These are phyloP conservation scores for Trissonchulus sp. DNA, from an alignment of 2,888 invertebrate genomes.

Conservation along the genomic window DNA sequence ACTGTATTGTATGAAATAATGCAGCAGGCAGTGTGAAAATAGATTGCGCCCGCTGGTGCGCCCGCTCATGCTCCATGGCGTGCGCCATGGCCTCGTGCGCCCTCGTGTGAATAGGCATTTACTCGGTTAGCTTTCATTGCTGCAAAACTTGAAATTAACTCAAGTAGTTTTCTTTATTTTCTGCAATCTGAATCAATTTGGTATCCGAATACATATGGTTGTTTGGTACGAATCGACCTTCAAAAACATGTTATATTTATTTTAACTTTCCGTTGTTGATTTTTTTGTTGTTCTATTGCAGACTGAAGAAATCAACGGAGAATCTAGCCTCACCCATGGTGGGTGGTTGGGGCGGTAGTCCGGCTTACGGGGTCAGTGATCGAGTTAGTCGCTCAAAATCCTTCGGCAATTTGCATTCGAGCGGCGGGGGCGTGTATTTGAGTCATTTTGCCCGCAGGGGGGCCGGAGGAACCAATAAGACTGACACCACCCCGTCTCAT, in stretches of 20 bases:
- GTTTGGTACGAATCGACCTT: too few relatives aligned
- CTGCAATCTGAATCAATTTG: too few relatives aligned
- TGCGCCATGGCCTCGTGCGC: too few relatives aligned
- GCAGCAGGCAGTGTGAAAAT: too few relatives aligned
- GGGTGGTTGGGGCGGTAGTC: neutral
- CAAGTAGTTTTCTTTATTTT: too few relatives aligned
- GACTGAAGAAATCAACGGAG: constrained; percentile 30
- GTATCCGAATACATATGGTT: too few relatives aligned
- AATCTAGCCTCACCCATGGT: constrained; percentile 11
- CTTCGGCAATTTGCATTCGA: constrained; percentile 4
- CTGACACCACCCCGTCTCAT: neutral
- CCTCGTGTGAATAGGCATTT: too few relatives aligned
- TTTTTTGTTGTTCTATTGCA: constrained; percentile 31
- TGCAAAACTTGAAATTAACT: too few relatives aligned
- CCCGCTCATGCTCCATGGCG: too few relatives aligned
- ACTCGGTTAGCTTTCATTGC: too few relatives aligned
- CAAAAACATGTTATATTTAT: constrained; percentile 2
- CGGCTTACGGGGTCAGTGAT: neutral
- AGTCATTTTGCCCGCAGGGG: neutral
- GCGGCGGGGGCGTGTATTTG: neutral
- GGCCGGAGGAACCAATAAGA: neutral
- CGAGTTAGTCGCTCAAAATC: constrained; percentile 22
- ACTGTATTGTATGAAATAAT: too few relatives aligned
- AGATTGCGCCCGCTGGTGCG: too few relatives aligned
- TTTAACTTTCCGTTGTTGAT: neutral